Base-by-base conservation (phyloP, 2,888 invertebrate genomes). In the Agrilus mali region DNA sequence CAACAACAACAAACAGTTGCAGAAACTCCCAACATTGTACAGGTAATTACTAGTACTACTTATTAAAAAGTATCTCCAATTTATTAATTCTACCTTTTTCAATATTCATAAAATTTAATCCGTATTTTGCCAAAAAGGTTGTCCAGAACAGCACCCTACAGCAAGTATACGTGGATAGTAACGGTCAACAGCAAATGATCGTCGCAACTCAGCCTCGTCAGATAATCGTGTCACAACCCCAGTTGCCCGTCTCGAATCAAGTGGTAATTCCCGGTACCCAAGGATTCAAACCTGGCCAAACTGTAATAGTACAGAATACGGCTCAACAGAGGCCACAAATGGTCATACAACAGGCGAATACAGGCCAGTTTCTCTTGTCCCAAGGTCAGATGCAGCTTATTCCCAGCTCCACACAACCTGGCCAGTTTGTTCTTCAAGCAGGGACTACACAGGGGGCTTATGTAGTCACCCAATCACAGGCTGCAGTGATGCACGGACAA, bases 391-490 rank as follows among this genome's bases (percentile, higher is more conserved):
- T 73, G 43, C 73, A 74, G 47, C 55, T 73, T 33, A 64, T 67
- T n/a, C 60, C 67, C 14, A 61, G 63, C 43, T 55, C 63, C 7
- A 55, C 56, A 12, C 65, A 65, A 47, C 59, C 62, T 1, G 66
- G 67, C 3, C 75, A 75, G 49, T 74, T 73, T 42, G 71, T 74
- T 1, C 62, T 74, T 27, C 66, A 66, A 51, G 60, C 64, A 12
- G 66, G 72, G 13, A 69, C 69, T 13, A 63, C 78, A 0, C 80
- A 79, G 53, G 71, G 72, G 1, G 71, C 73, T 47, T 81, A 80
- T 55, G 71, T 82, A 33, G 72, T 82, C 10, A 78, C 81, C 0
- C 81, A 81, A 53, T 77, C 78, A 7, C 76, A 75, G 47, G 74
- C 75, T 1, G 74, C 74, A 0, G 59, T 75, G 27, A 74, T 75